Percentiles rank a stretch among this genome's conserved stretches.
Conservation (phyloP, 2,888 invertebrate genomes). For the Tromatobia lineatoria region DNA sequence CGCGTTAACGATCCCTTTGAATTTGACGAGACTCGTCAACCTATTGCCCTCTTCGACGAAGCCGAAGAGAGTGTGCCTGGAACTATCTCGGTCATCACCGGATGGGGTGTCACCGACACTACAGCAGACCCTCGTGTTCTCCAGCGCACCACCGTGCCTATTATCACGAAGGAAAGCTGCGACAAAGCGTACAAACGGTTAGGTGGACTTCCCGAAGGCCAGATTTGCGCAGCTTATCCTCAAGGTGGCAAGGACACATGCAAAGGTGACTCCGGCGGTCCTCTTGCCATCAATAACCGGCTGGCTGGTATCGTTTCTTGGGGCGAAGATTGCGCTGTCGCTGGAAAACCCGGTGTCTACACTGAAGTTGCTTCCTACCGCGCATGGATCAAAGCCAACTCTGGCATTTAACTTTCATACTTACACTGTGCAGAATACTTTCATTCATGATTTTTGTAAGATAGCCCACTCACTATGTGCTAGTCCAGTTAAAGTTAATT, state of each 20-base stretch:
- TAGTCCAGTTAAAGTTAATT: background rate
- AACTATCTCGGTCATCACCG: slow-evolving; percentile 66
- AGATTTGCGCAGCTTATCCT: slow-evolving; percentile 88
- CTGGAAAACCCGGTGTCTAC: slow-evolving; percentile 84
- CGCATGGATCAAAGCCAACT: slow-evolving; percentile 58
- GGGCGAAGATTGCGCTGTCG: slow-evolving; percentile 87
- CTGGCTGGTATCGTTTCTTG: slow-evolving; percentile 86
- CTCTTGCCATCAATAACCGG: slow-evolving; percentile 84
- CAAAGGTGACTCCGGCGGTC: slow-evolving; percentile 87
- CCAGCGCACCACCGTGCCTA: slow-evolving; percentile 87
- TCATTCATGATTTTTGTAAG: background rate
- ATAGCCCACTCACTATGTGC: no score
- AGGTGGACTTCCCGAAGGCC: slow-evolving; percentile 86
- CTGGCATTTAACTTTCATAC: slow-evolving; percentile 45
- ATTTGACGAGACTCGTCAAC: slow-evolving; percentile 85
- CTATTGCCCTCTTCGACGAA: slow-evolving; percentile 84
- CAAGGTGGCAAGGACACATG: slow-evolving; percentile 86
- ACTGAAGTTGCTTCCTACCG: slow-evolving; percentile 86
- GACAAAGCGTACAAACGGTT: slow-evolving; percentile 83
- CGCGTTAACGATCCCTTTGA: slow-evolving; percentile 86
- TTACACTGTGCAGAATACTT: background rate
- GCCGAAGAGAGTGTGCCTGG: slow-evolving; percentile 69
- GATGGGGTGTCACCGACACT: slow-evolving; percentile 75
- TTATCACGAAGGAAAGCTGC: slow-evolving; percentile 86
- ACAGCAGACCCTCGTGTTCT: slow-evolving; percentile 75